Conservation (phyloP, 2,797 vertebrate genomes). For the Vireo griseus region DNA sequence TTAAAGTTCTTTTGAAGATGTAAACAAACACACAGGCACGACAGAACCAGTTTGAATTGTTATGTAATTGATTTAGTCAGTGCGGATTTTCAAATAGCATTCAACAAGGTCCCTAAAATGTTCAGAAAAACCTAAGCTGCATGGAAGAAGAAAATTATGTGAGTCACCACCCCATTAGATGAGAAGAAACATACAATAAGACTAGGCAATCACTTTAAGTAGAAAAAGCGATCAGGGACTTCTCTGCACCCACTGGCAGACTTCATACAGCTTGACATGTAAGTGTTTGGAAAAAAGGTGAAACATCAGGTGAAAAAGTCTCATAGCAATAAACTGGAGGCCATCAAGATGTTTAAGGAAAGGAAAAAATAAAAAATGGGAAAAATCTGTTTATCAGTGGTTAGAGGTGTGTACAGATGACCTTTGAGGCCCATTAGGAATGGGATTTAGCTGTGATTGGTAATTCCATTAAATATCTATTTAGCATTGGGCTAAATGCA, state of each 20-base stretch:
- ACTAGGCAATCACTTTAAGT: not conserved
- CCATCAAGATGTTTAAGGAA: not conserved
- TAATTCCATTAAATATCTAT: not conserved
- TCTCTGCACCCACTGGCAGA: not conserved
- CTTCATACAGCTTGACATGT: not conserved
- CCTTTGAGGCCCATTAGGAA: not conserved
- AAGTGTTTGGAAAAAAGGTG: not conserved
- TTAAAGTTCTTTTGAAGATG: not conserved
- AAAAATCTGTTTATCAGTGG: not conserved
- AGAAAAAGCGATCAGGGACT: not conserved
- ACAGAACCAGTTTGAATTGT: not conserved
- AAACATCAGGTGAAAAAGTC: not conserved
- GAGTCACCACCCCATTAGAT: not conserved
- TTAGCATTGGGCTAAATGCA: not conserved
- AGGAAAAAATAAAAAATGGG: not conserved
- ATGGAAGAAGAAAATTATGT: not conserved
- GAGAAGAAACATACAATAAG: not conserved
- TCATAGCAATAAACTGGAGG: not conserved
- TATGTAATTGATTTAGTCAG: not conserved
- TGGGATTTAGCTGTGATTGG: not conserved
- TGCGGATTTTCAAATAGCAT: not conserved
- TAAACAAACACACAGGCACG: not conserved
- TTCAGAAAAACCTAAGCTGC: not conserved
- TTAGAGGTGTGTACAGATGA: not conserved
- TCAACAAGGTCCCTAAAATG: not conserved